A percentile compares a stretch with the other conserved stretches of the same genome.
Evolutionary conservation across 1,140 invertebrate genomes (phyloP).

Genomic region (Lasaia peninsularis): DNA sequence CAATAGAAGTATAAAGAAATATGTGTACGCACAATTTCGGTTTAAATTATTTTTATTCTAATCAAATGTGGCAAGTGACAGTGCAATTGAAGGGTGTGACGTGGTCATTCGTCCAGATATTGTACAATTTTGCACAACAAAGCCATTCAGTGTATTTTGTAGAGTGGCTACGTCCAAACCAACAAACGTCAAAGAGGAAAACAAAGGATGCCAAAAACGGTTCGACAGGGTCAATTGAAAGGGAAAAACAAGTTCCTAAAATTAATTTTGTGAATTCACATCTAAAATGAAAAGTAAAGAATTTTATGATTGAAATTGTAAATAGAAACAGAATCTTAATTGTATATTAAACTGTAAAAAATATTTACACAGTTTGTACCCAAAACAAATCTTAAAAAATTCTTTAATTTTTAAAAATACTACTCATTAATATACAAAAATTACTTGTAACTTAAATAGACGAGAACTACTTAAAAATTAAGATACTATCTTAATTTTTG

Average conservation of each 20-base stretch:
- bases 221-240: conserved; percentile 46
- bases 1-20: no score
- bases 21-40: background rate
- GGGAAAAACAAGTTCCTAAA: conserved; percentile 41
- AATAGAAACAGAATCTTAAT: no score
- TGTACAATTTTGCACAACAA: conserved; percentile 64
- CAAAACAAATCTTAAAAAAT: no score
- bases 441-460: no score
- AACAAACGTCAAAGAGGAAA: conserved; percentile 49
- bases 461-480: no score
- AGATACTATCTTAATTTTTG: no score
- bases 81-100: conserved; percentile 21
- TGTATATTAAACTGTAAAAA: no score
- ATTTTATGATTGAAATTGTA: background rate
- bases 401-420: no score
- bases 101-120: conserved; percentile 61
- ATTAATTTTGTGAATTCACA: conserved; percentile 13
- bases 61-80: conserved; percentile 37
- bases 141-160: conserved; percentile 45
- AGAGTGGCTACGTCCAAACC: conserved; percentile 55
- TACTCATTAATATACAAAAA: no score
- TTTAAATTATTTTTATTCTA: conserved; percentile 23
- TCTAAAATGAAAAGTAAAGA: background rate
- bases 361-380: no score
- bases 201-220: conserved; percentile 71